Evolutionary conservation across 1,140 invertebrate species (phyloP), one percentile per base, ranked within the genome.

Genomic region (Macrosteles quadrilineatus): DNA sequence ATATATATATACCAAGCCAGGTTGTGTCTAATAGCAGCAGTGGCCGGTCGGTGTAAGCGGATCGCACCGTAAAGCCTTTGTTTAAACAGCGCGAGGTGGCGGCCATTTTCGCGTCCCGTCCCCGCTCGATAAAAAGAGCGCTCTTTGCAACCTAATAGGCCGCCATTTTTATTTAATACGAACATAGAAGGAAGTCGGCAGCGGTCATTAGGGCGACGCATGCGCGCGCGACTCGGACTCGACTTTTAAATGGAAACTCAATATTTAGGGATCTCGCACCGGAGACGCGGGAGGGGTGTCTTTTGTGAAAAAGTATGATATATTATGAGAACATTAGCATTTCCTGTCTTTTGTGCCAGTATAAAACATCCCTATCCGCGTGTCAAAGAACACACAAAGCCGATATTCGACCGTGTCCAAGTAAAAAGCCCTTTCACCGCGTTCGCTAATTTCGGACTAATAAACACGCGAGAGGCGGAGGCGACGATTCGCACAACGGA

Each of bases 91-190:
- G 17, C 17, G 63, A 66, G 63, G 40, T 66, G 63, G 63, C 63
- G 40, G 63, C 63, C 63, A 66, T 66, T 66, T 66, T 66, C 40
- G 36, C 40, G 32, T 45, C 59, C 59, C 12, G 59, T 32, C 29
- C 31, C 32, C 63, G 63, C 63, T 66, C 63, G 63, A 66, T 66
- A 66, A 66, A 66, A 66, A 43, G 23, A 43, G 32, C 32, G 32
- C 63, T 31, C 63, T 66, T 66, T 66, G 63, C 63, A 66, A 45
- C 59, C 63, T 66, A 66, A 66, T 66, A 66, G 63, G 63, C 63
- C 63, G 63, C 63, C 63, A 66, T 66, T 66, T 66, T 66, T 66
- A 66, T 66, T 66, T 43, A 66, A 66, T 66, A 66, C 63, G 32
- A 45, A 66, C 63, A 43, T 27, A 59, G 55, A 66, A 66, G 40